These are phyloP conservation scores for Buathra laborator DNA, from an alignment of 2,888 invertebrate species.

Conservation along the genomic window DNA sequence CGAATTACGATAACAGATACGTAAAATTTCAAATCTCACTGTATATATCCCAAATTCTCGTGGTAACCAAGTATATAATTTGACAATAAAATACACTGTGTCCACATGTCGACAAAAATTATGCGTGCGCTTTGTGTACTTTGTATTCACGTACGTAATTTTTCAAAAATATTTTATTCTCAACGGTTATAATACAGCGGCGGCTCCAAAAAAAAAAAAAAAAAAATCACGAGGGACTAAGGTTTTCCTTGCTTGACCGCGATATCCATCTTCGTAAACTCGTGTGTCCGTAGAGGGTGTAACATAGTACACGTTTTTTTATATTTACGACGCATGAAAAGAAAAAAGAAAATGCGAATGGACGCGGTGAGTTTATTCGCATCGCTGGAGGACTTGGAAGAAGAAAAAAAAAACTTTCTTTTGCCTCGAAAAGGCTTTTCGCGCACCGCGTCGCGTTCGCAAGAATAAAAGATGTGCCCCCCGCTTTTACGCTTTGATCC, in stretches of 20 bases:
- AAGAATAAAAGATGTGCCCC: neutral
- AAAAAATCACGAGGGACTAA: neutral
- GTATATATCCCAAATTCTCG: too few species aligned
- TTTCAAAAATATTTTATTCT: too few species aligned
- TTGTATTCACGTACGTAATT: too few species aligned
- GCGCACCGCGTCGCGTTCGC: constrained; percentile 16
- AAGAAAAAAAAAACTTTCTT: constrained; percentile 26
- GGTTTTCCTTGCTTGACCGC: neutral
- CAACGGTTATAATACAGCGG: neutral
- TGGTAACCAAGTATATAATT: too few species aligned
- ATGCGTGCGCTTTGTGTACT: too few species aligned
- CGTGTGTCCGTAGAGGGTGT: neutral
- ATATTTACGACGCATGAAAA: constrained; percentile 9
- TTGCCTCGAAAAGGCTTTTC: constrained; percentile 31
- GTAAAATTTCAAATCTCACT: too few species aligned
- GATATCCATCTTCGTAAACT: neutral
- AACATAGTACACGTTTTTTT: neutral
- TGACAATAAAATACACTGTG: too few species aligned
- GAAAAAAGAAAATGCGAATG: constrained; percentile 4
- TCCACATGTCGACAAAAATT: too few species aligned
- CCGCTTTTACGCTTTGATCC: constrained; percentile 56
- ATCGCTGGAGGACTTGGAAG: constrained; percentile 30
- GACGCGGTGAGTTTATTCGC: constrained; percentile 17
- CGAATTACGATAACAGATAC: neutral
- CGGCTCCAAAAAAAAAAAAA: too few species aligned